Evolutionary conservation across 2,797 vertebrate species (phyloP).

Genomic region (Buceros bicornis): DNA sequence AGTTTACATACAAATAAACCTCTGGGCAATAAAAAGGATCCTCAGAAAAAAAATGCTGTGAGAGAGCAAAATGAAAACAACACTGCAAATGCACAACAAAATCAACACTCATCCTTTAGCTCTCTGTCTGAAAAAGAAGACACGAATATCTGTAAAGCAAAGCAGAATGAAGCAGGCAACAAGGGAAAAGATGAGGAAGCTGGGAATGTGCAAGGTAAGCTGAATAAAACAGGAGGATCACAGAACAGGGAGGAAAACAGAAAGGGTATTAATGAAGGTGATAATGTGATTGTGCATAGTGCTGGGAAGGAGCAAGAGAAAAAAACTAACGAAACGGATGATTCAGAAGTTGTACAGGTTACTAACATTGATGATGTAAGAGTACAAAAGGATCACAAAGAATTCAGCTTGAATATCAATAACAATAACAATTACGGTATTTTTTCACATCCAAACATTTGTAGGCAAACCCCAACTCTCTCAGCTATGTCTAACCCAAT

Average conservation of each 20-base stretch:
- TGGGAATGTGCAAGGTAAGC: conserved; percentile 34
- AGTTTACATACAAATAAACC: neutral
- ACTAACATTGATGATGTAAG: conserved; percentile 81
- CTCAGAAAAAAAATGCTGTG: conserved; percentile 76
- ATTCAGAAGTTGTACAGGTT: conserved; percentile 79
- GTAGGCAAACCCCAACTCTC: conserved; percentile 39
- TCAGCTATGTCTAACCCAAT: conserved; percentile 15
- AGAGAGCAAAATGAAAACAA: conserved; percentile 55
- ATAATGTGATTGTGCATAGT: conserved; percentile 46
- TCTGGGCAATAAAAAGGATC: conserved; percentile 51
- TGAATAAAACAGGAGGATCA: conserved; percentile 48
- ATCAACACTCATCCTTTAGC: conserved; percentile 18
- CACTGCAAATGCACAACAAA: conserved; percentile 30
- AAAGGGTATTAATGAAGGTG: conserved; percentile 53
- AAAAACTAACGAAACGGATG: conserved; percentile 26
- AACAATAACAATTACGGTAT: conserved; percentile 71
- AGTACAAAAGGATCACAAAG: conserved; percentile 60
- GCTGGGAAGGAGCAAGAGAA: conserved; percentile 63
- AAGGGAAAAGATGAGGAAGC: conserved; percentile 58
- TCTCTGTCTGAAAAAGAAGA: conserved; percentile 62
- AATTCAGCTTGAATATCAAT: conserved; percentile 86
- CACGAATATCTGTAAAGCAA: conserved; percentile 49
- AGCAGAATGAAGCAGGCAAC: conserved; percentile 48
- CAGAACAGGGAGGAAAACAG: conserved; percentile 74
- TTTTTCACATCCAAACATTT: conserved; percentile 25